These are phyloP conservation scores for Oxystoma pomonae DNA, from an alignment of 2,888 invertebrate species.

Conservation along the genomic window DNA sequence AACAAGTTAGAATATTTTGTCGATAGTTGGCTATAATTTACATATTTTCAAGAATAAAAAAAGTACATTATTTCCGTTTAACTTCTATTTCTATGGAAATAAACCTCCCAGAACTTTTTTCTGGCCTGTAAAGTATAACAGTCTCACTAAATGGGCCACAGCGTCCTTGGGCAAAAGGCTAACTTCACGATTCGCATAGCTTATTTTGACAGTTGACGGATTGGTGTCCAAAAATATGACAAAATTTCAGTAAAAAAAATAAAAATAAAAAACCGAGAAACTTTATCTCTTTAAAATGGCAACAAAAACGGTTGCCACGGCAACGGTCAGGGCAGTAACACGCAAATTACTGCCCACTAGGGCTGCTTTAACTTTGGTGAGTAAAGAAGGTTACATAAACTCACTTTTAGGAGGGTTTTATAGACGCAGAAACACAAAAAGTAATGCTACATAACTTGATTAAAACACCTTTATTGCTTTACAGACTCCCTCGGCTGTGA, in stretches of 20 bases:
- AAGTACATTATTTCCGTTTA: too few species aligned
- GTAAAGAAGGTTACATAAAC: too few species aligned
- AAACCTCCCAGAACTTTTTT: too few species aligned
- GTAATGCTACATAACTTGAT: not conserved
- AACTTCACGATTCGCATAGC: too few species aligned
- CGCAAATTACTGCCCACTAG: slow-evolving; percentile 75
- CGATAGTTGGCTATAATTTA: slow-evolving; percentile 19
- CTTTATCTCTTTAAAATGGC: slow-evolving; percentile 53
- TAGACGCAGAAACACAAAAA: not conserved
- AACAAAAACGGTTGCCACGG: slow-evolving; percentile 75
- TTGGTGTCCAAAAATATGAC: too few species aligned
- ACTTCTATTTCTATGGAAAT: too few species aligned
- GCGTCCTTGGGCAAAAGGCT: too few species aligned
- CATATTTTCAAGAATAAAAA: too few species aligned
- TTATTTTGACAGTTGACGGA: too few species aligned
- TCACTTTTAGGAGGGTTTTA: not conserved
- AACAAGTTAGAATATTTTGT: slow-evolving; percentile 14
- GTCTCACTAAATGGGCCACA: too few species aligned
- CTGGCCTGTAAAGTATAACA: too few species aligned
- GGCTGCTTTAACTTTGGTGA: slow-evolving; percentile 73
- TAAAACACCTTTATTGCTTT: slow-evolving; percentile 33
- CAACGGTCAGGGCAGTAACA: slow-evolving; percentile 84
- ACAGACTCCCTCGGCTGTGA: slow-evolving; percentile 78
- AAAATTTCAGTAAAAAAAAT: not conserved
- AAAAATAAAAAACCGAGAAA: not conserved